phyloP scores from a whole-genome alignment of 2,113 vertebrate genomes.

The Spilogale gracilis region DNA sequence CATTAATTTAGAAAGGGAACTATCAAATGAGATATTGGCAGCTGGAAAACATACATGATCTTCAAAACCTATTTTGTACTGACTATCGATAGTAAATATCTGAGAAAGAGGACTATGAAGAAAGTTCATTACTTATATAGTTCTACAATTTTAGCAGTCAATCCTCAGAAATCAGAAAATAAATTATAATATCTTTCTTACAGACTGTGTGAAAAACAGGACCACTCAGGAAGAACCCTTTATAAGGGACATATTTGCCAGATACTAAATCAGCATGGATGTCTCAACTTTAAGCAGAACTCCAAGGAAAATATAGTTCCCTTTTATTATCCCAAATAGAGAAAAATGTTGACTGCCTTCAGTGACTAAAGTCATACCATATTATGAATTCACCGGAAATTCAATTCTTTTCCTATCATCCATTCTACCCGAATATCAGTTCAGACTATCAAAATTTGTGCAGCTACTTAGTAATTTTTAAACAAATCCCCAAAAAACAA shows the following conservation, averaged over 20 bases:
- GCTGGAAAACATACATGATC: neutral
- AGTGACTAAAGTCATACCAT: neutral
- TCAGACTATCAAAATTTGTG: neutral
- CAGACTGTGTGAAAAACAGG: neutral
- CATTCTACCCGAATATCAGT: neutral
- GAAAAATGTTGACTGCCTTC: neutral
- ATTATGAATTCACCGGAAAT: neutral
- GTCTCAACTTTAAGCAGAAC: neutral
- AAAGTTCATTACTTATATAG: neutral
- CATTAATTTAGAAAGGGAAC: neutral
- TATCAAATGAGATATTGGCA: neutral
- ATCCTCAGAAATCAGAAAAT: constrained; percentile 47
- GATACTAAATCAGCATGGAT: neutral
- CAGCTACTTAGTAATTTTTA: neutral
- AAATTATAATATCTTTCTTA: neutral
- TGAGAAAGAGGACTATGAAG: neutral
- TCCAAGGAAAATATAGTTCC: neutral
- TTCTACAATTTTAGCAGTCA: constrained; percentile 2
- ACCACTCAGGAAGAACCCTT: neutral
- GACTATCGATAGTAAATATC: neutral
- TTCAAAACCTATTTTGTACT: neutral
- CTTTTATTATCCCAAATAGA: neutral
- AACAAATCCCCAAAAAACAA: neutral
- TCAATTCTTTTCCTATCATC: neutral
- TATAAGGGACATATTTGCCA: neutral